phyloP scores from a whole-genome alignment of 2,113 vertebrate species.

The Rhea americana region DNA sequence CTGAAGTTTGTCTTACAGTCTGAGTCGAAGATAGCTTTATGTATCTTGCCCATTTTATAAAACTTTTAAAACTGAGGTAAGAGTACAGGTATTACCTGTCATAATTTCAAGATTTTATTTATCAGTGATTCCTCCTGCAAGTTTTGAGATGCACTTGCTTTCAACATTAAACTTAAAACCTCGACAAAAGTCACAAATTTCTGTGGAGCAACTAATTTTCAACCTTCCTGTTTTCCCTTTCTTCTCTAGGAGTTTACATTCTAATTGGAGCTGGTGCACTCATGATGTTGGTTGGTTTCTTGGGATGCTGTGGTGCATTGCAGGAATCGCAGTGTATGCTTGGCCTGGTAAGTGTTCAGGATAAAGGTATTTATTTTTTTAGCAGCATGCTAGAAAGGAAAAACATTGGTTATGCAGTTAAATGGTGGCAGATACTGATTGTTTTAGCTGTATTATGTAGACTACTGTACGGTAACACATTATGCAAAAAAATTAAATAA shows the following conservation, averaged over 20 bases:
- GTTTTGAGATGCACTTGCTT: neutral
- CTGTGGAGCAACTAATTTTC: neutral
- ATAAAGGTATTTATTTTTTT: neutral
- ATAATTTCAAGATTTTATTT: neutral
- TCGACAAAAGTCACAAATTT: neutral
- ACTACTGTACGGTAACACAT: neutral
- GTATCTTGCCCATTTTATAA: neutral
- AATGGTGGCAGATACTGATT: neutral
- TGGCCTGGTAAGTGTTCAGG: constrained; percentile 84
- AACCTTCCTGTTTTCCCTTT: neutral
- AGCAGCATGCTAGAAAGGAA: neutral
- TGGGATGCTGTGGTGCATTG: constrained; percentile 94
- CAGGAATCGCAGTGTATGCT: constrained; percentile 97
- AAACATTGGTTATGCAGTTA: neutral
- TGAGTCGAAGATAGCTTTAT: neutral
- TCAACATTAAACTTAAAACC: neutral
- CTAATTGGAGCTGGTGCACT: constrained; percentile 92
- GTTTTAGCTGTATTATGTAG: neutral
- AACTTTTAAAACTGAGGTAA: neutral
- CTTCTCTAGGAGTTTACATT: constrained; percentile 87
- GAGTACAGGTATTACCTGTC: neutral
- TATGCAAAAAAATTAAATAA: neutral
- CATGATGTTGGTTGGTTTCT: constrained; percentile 97
- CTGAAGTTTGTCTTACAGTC: neutral
- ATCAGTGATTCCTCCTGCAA: neutral